phyloP scores from a whole-genome alignment of 2,113 vertebrate genomes.

The Verasper variegatus region DNA sequence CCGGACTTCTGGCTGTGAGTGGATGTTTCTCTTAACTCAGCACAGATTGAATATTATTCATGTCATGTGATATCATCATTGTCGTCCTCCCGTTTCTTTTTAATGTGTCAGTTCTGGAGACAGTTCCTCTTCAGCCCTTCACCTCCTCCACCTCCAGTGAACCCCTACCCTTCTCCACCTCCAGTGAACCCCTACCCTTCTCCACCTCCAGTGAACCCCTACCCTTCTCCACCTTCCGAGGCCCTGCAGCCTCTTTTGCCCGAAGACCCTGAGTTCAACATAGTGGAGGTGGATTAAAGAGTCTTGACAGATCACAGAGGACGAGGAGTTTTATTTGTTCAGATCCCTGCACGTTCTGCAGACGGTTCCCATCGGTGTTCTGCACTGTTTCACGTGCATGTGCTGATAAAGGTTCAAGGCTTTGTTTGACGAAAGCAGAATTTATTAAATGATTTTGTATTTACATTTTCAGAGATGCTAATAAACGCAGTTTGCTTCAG shows the following conservation, averaged over 20 bases:
- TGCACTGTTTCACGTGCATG: neutral
- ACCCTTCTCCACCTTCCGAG: neutral
- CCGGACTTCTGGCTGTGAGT: slow-evolving; percentile 34
- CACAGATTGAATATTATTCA: neutral
- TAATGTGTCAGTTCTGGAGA: slow-evolving; percentile 2
- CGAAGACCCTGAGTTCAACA: neutral
- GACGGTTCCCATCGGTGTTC: neutral
- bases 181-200: too few species aligned
- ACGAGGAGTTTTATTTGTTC: neutral
- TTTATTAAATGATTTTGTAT: neutral
- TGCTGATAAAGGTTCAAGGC: neutral
- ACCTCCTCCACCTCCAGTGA: neutral
- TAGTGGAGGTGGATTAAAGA: neutral
- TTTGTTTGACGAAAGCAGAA: neutral
- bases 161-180: neutral
- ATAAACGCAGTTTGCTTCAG: neutral
- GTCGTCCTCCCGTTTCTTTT: neutral
- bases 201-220: too few species aligned
- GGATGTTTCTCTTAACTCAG: neutral
- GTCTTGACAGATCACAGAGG: too few species aligned
- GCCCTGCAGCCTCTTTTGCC: neutral
- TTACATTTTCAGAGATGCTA: neutral
- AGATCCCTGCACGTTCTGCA: neutral
- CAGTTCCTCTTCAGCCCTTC: neutral
- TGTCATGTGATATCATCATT: neutral